A percentile compares a stretch with the other conserved stretches of the same genome.
These are phyloP conservation scores for Drosophila algonquin DNA, from an alignment of 2,888 invertebrate genomes.

Conservation along the genomic window DNA sequence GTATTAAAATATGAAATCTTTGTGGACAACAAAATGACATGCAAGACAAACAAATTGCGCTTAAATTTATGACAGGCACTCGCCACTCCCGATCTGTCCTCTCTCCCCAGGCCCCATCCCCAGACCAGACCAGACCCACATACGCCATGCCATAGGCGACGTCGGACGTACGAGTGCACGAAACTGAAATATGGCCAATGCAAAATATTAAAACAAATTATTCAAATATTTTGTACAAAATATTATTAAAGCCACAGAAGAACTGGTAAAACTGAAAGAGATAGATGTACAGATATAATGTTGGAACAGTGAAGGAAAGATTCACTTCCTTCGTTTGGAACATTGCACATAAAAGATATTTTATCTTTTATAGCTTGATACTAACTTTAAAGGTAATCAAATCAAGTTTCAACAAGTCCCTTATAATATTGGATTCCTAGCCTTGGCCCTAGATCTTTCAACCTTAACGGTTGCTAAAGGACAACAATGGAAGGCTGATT, in stretches of 20 bases:
- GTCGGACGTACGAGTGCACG: conserved; percentile 46
- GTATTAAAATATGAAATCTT: conserved; percentile 69
- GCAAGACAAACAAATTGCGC: conserved; percentile 70
- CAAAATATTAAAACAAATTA: conserved; percentile 5
- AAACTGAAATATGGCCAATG: conserved; percentile 29
- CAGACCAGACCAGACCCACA: no score
- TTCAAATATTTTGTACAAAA: neutral
- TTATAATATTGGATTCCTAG: no score
- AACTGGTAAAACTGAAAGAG: no score
- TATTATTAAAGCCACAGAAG: neutral
- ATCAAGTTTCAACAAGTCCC: no score
- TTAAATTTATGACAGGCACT: conserved; percentile 63
- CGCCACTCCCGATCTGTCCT: conserved; percentile 24
- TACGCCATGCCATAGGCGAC: neutral
- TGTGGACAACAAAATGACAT: conserved; percentile 71
- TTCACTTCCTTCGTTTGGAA: no score
- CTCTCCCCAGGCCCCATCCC: no score
- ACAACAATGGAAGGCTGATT: no score
- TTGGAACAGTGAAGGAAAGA: neutral
- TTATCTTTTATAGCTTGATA: no score
- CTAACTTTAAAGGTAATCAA: no score
- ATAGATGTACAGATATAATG: no score
- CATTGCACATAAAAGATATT: neutral
- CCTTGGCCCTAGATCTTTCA: no score
- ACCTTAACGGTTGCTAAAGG: no score